phyloP scores from a whole-genome alignment of 1,140 invertebrate genomes.

The Cataglyphis hispanica region DNA sequence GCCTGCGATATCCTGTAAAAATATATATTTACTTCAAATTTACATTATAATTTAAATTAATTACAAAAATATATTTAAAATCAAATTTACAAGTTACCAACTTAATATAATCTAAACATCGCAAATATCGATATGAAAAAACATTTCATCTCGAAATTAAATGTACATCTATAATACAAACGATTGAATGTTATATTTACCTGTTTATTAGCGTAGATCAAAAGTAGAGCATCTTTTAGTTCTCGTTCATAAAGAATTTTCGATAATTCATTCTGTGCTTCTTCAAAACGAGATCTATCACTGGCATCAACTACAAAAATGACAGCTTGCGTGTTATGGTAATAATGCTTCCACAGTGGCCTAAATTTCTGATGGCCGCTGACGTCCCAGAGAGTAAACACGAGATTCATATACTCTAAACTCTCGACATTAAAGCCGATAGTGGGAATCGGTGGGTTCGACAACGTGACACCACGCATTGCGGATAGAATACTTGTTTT shows the following conservation, averaged over 20 bases:
- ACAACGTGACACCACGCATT: slow-evolving; percentile 87
- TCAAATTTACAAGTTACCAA: background rate
- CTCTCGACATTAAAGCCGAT: slow-evolving; percentile 89
- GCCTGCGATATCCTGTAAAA: slow-evolving; percentile 82
- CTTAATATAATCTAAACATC: background rate
- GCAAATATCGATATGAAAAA: background rate
- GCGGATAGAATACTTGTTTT: slow-evolving; percentile 90
- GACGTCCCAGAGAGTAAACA: slow-evolving; percentile 89
- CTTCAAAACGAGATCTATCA: slow-evolving; percentile 85
- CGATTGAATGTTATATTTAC: slow-evolving; percentile 71
- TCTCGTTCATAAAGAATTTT: slow-evolving; percentile 87
- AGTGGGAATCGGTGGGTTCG: slow-evolving; percentile 85
- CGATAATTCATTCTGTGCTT: slow-evolving; percentile 87
- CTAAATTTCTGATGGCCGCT: slow-evolving; percentile 88
- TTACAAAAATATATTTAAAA: background rate
- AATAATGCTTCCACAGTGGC: slow-evolving; percentile 89
- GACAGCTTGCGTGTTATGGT: slow-evolving; percentile 87
- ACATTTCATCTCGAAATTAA: background rate
- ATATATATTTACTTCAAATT: background rate
- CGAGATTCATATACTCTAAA: slow-evolving; percentile 88
- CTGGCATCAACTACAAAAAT: slow-evolving; percentile 88
- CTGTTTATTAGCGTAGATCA: slow-evolving; percentile 88
- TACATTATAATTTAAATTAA: background rate
- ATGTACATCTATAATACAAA: background rate
- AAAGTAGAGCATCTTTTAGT: slow-evolving; percentile 86